Conservation (phyloP, 1,140 invertebrate genomes). For the Drosophila asahinai region DNA sequence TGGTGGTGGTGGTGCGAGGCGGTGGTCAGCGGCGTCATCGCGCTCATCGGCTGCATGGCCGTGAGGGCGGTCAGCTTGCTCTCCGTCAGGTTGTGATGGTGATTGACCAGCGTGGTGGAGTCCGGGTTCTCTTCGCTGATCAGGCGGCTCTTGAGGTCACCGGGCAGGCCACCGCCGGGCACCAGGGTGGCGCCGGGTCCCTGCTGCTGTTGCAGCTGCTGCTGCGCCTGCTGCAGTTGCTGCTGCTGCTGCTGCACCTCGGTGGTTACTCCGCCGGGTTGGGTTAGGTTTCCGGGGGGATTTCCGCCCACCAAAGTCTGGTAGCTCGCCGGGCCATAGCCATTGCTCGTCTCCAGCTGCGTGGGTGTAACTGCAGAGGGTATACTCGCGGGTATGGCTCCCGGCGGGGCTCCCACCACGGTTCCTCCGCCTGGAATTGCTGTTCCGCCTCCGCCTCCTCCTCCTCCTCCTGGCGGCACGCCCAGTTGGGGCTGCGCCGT, state of each 20-base stretch:
- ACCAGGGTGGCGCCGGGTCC: slow-evolving; percentile 12
- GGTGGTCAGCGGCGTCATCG: slow-evolving; percentile 72
- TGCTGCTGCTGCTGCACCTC: slow-evolving; percentile 55
- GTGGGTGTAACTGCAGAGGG: slow-evolving; percentile 37
- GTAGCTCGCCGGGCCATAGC: slow-evolving; percentile 58
- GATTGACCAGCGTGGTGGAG: slow-evolving; percentile 81
- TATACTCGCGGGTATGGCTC: slow-evolving; percentile 34
- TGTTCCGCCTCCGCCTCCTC: slow-evolving; percentile 14
- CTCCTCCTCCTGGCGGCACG: slow-evolving; percentile 3
- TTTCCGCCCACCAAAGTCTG: slow-evolving; percentile 59
- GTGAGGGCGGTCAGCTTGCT: slow-evolving; percentile 82
- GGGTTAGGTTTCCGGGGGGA: slow-evolving; percentile 42
- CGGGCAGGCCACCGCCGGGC: slow-evolving; percentile 31
- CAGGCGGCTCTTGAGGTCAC: slow-evolving; percentile 77
- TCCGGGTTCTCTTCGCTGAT: slow-evolving; percentile 84
- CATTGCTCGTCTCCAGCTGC: slow-evolving; percentile 66
- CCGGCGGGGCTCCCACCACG: slow-evolving; percentile 15
- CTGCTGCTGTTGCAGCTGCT: slow-evolving; percentile 40
- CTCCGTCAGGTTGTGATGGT: slow-evolving; percentile 73
- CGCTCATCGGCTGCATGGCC: slow-evolving; percentile 82
- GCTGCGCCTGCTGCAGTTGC: slow-evolving; percentile 44
- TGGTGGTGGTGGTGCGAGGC: slow-evolving; percentile 46
- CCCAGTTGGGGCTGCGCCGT: slow-evolving; percentile 45
- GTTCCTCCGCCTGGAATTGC: slow-evolving; percentile 28
- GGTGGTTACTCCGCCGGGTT: slow-evolving; percentile 28